These are phyloP conservation scores for Diplodus sargus DNA, from an alignment of 2,797 vertebrate species.

Conservation along the genomic window DNA sequence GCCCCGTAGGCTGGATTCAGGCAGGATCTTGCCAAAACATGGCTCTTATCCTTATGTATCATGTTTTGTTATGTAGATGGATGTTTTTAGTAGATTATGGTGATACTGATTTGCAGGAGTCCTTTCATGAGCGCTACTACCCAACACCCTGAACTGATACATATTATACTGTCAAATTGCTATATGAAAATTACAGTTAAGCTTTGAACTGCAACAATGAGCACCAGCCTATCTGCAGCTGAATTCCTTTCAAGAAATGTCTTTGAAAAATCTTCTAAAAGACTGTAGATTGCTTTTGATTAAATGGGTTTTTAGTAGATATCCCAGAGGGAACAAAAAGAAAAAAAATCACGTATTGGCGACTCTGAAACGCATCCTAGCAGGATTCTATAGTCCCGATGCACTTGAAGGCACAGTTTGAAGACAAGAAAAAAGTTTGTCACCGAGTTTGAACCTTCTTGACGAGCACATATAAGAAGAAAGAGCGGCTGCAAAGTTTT, in stretches of 20 bases:
- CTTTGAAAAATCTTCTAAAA: constrained; percentile 71
- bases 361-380: constrained; percentile 16
- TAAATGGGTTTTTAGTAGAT: constrained; percentile 56
- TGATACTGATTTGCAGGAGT: constrained; percentile 35
- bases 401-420: constrained; percentile 35
- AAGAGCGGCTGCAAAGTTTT: constrained; percentile 22
- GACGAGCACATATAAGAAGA: constrained; percentile 13
- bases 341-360: constrained; percentile 20
- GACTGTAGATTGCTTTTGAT: constrained; percentile 71
- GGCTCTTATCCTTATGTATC: constrained; percentile 42
- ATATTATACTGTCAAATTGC: constrained; percentile 51
- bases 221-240: constrained; percentile 37
- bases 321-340: constrained; percentile 37
- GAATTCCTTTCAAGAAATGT: constrained; percentile 55
- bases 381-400: constrained; percentile 26
- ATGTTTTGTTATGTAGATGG: constrained; percentile 59
- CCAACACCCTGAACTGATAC: constrained; percentile 30
- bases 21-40: constrained; percentile 52
- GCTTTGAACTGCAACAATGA: constrained; percentile 68
- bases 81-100: constrained; percentile 61
- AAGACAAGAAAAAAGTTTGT: constrained; percentile 41
- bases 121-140: constrained; percentile 35
- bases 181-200: constrained; percentile 58
- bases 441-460: constrained; percentile 24
- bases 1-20: constrained; percentile 55